Conservation (phyloP, 2,888 invertebrate genomes). For the Apodemia duryi region DNA sequence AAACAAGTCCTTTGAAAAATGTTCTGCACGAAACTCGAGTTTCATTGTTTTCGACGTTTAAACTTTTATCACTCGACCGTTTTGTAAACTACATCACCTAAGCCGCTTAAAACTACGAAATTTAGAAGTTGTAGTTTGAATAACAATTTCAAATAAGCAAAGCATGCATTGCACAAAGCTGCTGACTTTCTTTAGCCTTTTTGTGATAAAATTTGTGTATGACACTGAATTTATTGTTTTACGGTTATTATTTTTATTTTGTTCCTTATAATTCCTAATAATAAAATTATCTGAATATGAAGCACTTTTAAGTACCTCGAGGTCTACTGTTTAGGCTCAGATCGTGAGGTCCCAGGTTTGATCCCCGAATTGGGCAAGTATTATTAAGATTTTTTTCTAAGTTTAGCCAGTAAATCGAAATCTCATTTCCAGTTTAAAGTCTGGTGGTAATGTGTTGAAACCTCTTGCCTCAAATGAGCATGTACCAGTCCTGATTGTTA, state of each 20-base stretch:
- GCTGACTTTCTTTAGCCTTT: background rate
- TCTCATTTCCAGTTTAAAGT: too few relatives aligned
- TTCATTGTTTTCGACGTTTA: conserved; percentile 4
- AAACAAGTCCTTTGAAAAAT: background rate
- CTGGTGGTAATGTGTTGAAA: too few relatives aligned
- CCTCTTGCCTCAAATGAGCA: too few relatives aligned
- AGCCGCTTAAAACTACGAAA: conserved; percentile 1
- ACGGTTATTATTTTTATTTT: background rate
- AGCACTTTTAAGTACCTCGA: too few relatives aligned
- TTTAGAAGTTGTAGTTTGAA: background rate
- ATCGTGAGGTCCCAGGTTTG: too few relatives aligned
- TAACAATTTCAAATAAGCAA: conserved; percentile 2
- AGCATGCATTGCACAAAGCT: background rate
- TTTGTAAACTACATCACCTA: conserved; percentile 2
- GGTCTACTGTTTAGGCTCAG: too few relatives aligned
- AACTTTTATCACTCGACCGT: conserved; percentile 7
- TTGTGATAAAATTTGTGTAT: background rate
- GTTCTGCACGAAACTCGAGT: background rate
- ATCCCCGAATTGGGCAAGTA: too few relatives aligned
- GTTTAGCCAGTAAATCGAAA: too few relatives aligned
- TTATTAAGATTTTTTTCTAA: too few relatives aligned
- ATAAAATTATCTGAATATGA: too few relatives aligned
- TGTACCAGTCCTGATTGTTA: too few relatives aligned
- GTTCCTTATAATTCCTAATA: background rate
- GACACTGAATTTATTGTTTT: too few relatives aligned